Percentiles rank a stretch among this genome's conserved stretches.
Conservation (phyloP, 2,797 vertebrate genomes). For the Orestias chungarensis region DNA sequence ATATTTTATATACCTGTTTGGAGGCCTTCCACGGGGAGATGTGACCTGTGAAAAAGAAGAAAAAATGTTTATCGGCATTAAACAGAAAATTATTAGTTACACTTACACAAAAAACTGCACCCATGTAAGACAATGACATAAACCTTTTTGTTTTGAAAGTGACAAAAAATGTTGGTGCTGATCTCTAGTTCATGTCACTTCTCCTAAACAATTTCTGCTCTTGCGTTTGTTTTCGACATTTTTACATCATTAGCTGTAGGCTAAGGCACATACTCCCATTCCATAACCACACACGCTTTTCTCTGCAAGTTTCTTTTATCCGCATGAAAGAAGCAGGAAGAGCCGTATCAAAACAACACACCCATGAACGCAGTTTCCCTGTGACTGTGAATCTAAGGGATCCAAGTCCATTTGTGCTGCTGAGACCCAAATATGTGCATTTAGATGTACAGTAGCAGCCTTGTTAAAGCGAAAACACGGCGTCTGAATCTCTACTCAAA, state of each 20-base stretch:
- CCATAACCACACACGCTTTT: slow-evolving; percentile 14
- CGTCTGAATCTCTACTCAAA: slow-evolving; percentile 23
- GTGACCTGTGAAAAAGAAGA: slow-evolving; percentile 85
- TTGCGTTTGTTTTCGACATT: slow-evolving; percentile 78
- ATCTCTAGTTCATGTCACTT: slow-evolving; percentile 58
- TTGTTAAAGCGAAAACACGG: background rate
- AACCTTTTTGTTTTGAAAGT: slow-evolving; percentile 8
- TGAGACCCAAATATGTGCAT: slow-evolving; percentile 64
- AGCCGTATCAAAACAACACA: slow-evolving; percentile 45
- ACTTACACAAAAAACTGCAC: background rate
- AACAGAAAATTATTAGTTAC: slow-evolving; percentile 7
- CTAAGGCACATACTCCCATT: slow-evolving; percentile 37
- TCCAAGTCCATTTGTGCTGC: slow-evolving; percentile 39
- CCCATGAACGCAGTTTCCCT: slow-evolving; percentile 54
- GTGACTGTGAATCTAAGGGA: slow-evolving; percentile 55
- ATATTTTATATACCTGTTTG: slow-evolving; percentile 89
- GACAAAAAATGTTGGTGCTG: slow-evolving; percentile 12
- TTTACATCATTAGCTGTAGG: slow-evolving; percentile 80
- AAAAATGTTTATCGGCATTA: slow-evolving; percentile 59
- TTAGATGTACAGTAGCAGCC: slow-evolving; percentile 33
- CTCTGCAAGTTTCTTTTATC: slow-evolving; percentile 52
- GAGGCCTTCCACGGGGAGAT: slow-evolving; percentile 97
- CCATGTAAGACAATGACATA: slow-evolving; percentile 13
- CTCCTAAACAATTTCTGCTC: slow-evolving; percentile 52
- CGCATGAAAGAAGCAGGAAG: slow-evolving; percentile 46